Conservation (phyloP, 2,113 vertebrate species). For the Chaenocephalus aceratus region DNA sequence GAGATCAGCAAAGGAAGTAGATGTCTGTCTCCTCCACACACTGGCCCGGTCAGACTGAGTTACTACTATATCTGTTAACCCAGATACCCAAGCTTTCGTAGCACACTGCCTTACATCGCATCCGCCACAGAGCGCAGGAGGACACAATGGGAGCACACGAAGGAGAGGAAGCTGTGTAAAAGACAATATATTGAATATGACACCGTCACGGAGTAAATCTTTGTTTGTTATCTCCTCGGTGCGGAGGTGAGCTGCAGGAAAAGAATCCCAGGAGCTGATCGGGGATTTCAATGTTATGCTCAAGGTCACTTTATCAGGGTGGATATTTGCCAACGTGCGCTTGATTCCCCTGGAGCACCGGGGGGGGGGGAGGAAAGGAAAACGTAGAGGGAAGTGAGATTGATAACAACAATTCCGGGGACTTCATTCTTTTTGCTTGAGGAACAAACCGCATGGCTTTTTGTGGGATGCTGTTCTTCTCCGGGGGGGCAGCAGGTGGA, state of each 20-base stretch:
- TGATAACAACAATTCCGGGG: neutral
- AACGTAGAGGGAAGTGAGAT: neutral
- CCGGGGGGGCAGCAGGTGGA: neutral
- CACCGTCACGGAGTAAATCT: neutral
- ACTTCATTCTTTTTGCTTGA: neutral
- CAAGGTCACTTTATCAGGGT: constrained; percentile 42
- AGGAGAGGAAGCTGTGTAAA: neutral
- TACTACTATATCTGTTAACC: constrained; percentile 74
- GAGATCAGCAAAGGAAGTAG: constrained; percentile 35
- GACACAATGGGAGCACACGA: constrained; percentile 5
- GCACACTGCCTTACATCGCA: constrained; percentile 75
- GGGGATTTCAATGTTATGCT: constrained; percentile 22
- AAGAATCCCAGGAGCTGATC: constrained; percentile 19
- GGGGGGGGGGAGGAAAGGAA: neutral
- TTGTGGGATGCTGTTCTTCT: neutral
- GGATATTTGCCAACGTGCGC: constrained; percentile 34
- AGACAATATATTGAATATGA: neutral
- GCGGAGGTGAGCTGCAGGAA: constrained; percentile 30
- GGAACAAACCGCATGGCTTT: neutral
- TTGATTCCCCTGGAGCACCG: neutral
- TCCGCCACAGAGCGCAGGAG: constrained; percentile 3
- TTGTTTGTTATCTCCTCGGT: neutral
- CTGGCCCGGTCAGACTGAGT: constrained; percentile 58
- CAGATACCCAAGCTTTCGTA: constrained; percentile 58
- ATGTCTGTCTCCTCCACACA: constrained; percentile 55